phyloP scores from a whole-genome alignment of 2,113 vertebrate genomes.

The Dipodomys ordii region DNA sequence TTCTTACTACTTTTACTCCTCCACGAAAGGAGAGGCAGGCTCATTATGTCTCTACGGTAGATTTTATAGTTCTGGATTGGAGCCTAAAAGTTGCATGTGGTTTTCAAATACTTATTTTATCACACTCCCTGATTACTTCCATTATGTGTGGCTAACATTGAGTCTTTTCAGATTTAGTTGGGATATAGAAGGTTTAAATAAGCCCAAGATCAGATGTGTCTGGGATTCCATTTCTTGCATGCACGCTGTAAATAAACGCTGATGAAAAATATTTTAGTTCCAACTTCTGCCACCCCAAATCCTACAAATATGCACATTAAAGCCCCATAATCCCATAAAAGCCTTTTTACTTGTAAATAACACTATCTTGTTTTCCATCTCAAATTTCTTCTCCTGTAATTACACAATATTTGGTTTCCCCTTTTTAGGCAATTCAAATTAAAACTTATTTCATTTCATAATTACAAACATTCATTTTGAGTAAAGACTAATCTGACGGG shows the following conservation, averaged over 20 bases:
- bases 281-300: slow-evolving; percentile 81
- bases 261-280: slow-evolving; percentile 82
- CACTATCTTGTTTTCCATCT: slow-evolving; percentile 85
- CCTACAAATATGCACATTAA: slow-evolving; percentile 83
- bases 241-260: slow-evolving; percentile 80
- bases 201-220: slow-evolving; percentile 83
- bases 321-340: slow-evolving; percentile 82
- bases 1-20: neutral
- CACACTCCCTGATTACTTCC: slow-evolving; percentile 78
- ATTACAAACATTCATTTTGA: slow-evolving; percentile 84
- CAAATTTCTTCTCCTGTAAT: slow-evolving; percentile 83
- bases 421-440: slow-evolving; percentile 81
- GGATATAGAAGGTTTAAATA: slow-evolving; percentile 83
- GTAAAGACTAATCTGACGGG: slow-evolving; percentile 80
- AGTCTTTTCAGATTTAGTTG: slow-evolving; percentile 82
- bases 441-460: slow-evolving; percentile 85
- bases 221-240: slow-evolving; percentile 80
- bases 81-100: slow-evolving; percentile 83
- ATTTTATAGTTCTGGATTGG: slow-evolving; percentile 80
- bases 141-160: slow-evolving; percentile 82
- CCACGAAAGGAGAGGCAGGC: slow-evolving; percentile 40
- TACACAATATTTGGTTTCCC: slow-evolving; percentile 85
- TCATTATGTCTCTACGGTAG: slow-evolving; percentile 78
- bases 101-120: slow-evolving; percentile 84
- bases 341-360: slow-evolving; percentile 85